These are phyloP conservation scores for Trachymyrmex septentrionalis DNA, from an alignment of 1,140 invertebrate species.

Conservation along the genomic window DNA sequence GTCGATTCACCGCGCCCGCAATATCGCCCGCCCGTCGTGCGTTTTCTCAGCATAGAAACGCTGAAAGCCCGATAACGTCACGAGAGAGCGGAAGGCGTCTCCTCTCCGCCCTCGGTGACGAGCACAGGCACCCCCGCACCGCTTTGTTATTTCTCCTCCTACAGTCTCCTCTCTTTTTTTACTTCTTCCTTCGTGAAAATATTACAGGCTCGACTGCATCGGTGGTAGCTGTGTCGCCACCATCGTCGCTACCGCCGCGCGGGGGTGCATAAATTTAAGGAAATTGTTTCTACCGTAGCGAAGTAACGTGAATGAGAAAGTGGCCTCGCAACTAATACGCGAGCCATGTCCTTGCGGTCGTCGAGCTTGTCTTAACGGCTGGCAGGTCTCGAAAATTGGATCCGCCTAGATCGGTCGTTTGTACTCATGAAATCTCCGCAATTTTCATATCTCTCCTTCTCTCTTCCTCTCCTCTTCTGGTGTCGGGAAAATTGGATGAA, in stretches of 20 bases:
- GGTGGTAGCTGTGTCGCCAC: constrained; percentile 21
- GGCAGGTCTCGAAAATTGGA: constrained; percentile 79
- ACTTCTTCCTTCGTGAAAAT: constrained; percentile 76
- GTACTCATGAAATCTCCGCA: constrained; percentile 41
- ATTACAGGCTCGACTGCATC: constrained; percentile 75
- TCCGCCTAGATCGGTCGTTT: constrained; percentile 67
- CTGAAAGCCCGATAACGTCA: constrained; percentile 68
- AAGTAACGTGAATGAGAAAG: constrained; percentile 71
- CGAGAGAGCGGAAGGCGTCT: constrained; percentile 68
- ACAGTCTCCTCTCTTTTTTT: constrained; percentile 54
- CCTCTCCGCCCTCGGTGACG: constrained; percentile 55
- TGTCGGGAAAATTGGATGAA: constrained; percentile 37
- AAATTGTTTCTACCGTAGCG: constrained; percentile 81
- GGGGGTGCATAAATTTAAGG: constrained; percentile 82
- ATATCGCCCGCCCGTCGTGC: constrained; percentile 59
- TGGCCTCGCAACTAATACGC: constrained; percentile 77
- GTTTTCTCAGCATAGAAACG: constrained; percentile 59
- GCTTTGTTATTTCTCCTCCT: constrained; percentile 71
- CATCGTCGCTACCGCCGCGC: background rate
- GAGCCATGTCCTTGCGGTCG: constrained; percentile 71
- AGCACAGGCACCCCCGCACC: background rate
- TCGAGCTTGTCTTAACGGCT: constrained; percentile 78
- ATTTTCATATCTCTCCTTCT: background rate
- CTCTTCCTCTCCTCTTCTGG: background rate
- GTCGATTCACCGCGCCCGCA: constrained; percentile 65